These are phyloP conservation scores for Nannoperca australis DNA, from an alignment of 2,797 vertebrate genomes.

Conservation along the genomic window DNA sequence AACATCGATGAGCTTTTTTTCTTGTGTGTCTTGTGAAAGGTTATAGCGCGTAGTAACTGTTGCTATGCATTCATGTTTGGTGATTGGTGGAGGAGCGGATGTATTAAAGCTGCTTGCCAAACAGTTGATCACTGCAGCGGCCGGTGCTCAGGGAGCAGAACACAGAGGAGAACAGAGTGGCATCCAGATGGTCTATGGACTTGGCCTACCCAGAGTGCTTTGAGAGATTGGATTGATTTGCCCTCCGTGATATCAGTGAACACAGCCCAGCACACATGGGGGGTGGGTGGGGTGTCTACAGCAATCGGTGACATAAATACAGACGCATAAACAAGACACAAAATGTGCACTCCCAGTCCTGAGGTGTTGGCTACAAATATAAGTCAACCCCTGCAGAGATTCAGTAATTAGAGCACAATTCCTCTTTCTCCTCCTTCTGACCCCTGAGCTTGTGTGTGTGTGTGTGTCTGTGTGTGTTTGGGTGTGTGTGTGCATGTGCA, in stretches of 20 bases:
- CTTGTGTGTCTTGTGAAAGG: conserved; percentile 41
- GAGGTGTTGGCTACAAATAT: conserved; percentile 61
- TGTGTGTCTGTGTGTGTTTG: conserved; percentile 29
- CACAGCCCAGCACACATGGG: conserved; percentile 48
- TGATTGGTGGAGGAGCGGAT: conserved; percentile 45
- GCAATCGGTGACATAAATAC: conserved; percentile 57
- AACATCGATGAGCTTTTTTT: conserved; percentile 24
- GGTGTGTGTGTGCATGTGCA: conserved; percentile 37
- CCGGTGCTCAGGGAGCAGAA: conserved; percentile 62
- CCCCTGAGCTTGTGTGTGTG: conserved; percentile 57
- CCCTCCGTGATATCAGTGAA: conserved; percentile 70
- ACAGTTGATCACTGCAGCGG: conserved; percentile 71
- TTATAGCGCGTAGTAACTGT: conserved; percentile 66
- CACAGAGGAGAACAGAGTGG: conserved; percentile 67
- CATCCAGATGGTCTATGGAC: conserved; percentile 80
- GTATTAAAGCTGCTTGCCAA: conserved; percentile 63
- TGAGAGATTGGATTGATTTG: conserved; percentile 82
- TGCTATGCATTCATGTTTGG: conserved; percentile 62
- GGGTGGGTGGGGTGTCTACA: too few relatives aligned
- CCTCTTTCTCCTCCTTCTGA: conserved; percentile 72
- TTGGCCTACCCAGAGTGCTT: conserved; percentile 73
- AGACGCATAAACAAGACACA: conserved; percentile 59
- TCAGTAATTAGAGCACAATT: conserved; percentile 76
- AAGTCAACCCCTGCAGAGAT: conserved; percentile 65
- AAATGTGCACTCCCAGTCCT: conserved; percentile 40